A percentile compares a stretch with the other conserved stretches of the same genome.
Evolutionary conservation across 2,888 invertebrate genomes (phyloP).

Genomic region (Aporophyla lueneburgensis): DNA sequence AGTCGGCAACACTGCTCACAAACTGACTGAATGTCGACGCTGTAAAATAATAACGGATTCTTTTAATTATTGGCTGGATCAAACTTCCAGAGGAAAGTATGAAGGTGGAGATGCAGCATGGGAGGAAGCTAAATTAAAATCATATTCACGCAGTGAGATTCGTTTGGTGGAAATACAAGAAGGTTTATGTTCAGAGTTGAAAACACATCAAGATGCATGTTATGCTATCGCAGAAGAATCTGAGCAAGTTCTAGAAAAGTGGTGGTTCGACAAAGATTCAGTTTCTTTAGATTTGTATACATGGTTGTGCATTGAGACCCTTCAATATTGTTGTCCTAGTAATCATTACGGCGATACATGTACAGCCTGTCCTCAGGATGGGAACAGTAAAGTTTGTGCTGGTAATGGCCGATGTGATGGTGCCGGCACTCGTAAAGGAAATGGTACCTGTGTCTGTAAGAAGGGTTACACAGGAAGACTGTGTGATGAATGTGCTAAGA

Average conservation of each 20-base stretch:
- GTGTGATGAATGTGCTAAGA: constrained; percentile 94
- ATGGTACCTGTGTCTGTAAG: constrained; percentile 96
- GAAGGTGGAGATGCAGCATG: constrained; percentile 98
- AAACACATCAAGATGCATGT: constrained; percentile 94
- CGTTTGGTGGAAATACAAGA: constrained; percentile 98
- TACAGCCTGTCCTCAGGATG: constrained; percentile 92
- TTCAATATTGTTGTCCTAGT: constrained; percentile 96
- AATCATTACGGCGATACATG: constrained; percentile 96
- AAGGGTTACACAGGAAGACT: constrained; percentile 94
- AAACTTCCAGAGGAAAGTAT: constrained; percentile 96
- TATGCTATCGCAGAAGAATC: constrained; percentile 95
- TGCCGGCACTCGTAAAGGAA: constrained; percentile 97
- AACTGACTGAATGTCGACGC: constrained; percentile 91
- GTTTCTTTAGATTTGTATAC: constrained; percentile 78
- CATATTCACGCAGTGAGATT: constrained; percentile 96
- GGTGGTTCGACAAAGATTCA: constrained; percentile 95
- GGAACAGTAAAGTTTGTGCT: constrained; percentile 92
- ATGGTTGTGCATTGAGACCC: constrained; percentile 95
- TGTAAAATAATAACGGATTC: constrained; percentile 94
- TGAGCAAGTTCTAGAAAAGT: constrained; percentile 95
- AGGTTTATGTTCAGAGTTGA: constrained; percentile 93
- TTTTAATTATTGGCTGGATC: constrained; percentile 94
- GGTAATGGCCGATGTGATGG: constrained; percentile 95
- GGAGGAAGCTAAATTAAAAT: constrained; percentile 96
- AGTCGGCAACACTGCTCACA: too few relatives aligned